phyloP scores from a whole-genome alignment of 2,797 vertebrate genomes.

The Pantherophis vulpinus region DNA sequence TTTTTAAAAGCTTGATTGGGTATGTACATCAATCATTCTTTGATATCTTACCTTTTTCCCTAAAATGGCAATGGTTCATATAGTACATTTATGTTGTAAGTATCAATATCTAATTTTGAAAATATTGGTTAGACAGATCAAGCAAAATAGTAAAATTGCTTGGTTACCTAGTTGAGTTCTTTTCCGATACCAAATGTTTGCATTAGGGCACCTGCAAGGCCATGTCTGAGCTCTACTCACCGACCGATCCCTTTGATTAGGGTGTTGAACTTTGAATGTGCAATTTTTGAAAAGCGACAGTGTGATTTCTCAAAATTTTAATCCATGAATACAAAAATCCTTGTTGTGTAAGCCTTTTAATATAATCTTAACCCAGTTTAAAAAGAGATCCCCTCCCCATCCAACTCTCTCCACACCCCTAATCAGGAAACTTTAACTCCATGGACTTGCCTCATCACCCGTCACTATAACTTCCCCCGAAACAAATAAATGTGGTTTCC shows the following conservation, averaged over 20 bases:
- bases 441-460: background rate
- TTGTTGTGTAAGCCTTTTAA: background rate
- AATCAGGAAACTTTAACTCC: background rate
- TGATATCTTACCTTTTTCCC: background rate
- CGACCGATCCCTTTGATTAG: background rate
- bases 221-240: background rate
- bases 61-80: background rate
- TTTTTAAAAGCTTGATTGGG: background rate
- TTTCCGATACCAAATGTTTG: background rate
- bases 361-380: background rate
- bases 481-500: background rate
- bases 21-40: background rate
- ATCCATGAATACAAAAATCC: background rate
- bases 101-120: background rate
- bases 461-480: background rate
- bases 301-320: background rate
- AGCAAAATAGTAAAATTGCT: background rate
- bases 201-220: background rate
- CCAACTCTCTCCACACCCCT: background rate
- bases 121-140: background rate
- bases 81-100: background rate
- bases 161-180: background rate
- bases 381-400: background rate
- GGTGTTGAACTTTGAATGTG: background rate
- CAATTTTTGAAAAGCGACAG: background rate